phyloP scores from a whole-genome alignment of 2,113 vertebrate species.

The Melanocharis versteri region DNA sequence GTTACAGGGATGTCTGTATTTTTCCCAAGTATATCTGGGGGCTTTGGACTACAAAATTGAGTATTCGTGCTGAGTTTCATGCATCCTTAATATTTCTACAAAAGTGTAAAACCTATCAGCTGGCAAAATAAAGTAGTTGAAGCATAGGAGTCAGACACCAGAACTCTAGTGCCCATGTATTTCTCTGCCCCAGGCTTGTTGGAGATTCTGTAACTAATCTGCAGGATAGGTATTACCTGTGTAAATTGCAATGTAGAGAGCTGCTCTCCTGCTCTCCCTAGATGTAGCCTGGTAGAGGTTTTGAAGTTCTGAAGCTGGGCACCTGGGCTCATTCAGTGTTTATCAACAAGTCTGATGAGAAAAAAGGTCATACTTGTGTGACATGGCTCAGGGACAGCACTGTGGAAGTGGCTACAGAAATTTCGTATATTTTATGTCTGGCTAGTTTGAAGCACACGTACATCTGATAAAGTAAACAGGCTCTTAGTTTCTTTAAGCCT shows the following conservation, averaged over 20 bases:
- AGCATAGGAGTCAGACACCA: not conserved
- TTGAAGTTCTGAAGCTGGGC: not conserved
- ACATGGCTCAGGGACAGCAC: not conserved
- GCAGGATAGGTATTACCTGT: not conserved
- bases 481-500: not conserved
- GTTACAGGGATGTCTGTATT: not conserved
- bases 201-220: not conserved
- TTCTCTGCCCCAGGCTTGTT: not conserved
- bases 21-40: not conserved
- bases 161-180: not conserved
- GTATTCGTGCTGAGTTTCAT: not conserved
- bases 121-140: not conserved
- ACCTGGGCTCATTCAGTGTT: not conserved
- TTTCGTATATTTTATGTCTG: not conserved
- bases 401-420: not conserved
- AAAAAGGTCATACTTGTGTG: rapidly evolving
- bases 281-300: not conserved
- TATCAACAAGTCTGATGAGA: not conserved
- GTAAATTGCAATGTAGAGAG: not conserved
- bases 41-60: not conserved
- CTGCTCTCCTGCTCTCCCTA: not conserved
- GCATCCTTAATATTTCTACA: not conserved
- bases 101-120: not conserved
- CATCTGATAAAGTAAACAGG: not conserved
- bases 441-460: not conserved